Evolutionary conservation across 2,888 invertebrate genomes (phyloP).

Genomic region (Nysson spinosus): DNA sequence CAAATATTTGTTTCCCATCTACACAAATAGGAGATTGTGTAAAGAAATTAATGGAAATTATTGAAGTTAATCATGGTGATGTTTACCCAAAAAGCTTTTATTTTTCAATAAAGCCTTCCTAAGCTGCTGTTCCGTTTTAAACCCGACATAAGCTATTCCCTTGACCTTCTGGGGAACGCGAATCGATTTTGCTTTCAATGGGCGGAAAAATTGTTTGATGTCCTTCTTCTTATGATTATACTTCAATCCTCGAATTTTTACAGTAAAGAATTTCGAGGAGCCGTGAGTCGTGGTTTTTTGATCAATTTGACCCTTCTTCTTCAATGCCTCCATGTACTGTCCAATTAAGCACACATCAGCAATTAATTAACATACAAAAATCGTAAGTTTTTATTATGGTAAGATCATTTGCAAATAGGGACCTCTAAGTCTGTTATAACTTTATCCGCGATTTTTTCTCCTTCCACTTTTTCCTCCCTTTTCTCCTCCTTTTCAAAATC

Average conservation of each 20-base stretch:
- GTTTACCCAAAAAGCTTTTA: conserved; percentile 91
- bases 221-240: conserved; percentile 90
- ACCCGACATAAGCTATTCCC: conserved; percentile 95
- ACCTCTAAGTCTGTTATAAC: conserved; percentile 88
- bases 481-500: conserved; percentile 62
- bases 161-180: conserved; percentile 86
- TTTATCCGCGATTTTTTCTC: conserved; percentile 83
- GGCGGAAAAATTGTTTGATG: conserved; percentile 90
- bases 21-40: conserved; percentile 20
- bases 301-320: conserved; percentile 77
- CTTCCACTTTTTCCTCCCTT: conserved; percentile 72
- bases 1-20: conserved; percentile 83
- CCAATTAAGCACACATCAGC: conserved; percentile 27
- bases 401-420: conserved; percentile 51
- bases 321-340: conserved; percentile 87
- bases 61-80: no score
- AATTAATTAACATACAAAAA: conserved; percentile 7
- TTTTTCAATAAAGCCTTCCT: conserved; percentile 89
- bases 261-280: conserved; percentile 78
- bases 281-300: conserved; percentile 71
- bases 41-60: no score
- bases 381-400: conserved; percentile 4
- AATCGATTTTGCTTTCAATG: conserved; percentile 87
- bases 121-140: conserved; percentile 88
- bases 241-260: conserved; percentile 88